Evolutionary conservation across 64 coral and sea anemone species (phyloP).

Genomic region (Actinia equina): DNA sequence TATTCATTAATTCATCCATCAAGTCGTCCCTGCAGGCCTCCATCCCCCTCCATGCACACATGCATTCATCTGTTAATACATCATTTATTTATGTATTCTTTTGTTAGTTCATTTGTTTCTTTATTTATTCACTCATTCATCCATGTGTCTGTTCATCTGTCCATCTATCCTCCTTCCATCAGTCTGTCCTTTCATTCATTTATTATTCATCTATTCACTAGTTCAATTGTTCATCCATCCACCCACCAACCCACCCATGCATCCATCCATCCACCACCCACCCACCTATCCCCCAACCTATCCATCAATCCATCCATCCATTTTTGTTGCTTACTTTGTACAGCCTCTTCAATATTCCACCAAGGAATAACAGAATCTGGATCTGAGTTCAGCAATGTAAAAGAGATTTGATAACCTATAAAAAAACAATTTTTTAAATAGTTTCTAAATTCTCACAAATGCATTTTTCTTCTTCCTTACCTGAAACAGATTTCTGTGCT

Average conservation of each 20-base stretch:
- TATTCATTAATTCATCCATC: too few species aligned
- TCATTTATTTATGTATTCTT: too few species aligned
- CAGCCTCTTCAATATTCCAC: conserved; percentile 85
- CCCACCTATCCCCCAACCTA: not conserved
- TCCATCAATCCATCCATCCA: not conserved
- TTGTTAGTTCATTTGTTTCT: too few species aligned
- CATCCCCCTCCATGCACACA: too few species aligned
- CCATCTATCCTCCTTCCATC: too few species aligned
- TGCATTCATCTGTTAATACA: too few species aligned
- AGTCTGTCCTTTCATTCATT: too few species aligned
- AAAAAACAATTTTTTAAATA: not conserved
- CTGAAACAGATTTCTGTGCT: conserved; percentile 91
- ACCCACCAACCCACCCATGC: not conserved
- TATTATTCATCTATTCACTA: too few species aligned
- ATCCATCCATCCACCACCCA: not conserved
- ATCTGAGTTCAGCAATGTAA: conserved; percentile 85
- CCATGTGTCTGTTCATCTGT: too few species aligned
- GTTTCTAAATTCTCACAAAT: not conserved
- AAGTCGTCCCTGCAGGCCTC: too few species aligned
- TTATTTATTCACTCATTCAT: too few species aligned
- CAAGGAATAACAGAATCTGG: conserved; percentile 61
- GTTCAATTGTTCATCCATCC: too few species aligned
- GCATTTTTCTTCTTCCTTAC: conserved; percentile 11
- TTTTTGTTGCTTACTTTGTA: conserved; percentile 49
- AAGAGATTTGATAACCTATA: conserved; percentile 94